Evolutionary conservation across 1,140 invertebrate genomes (phyloP).

Genomic region (Popillia japonica): DNA sequence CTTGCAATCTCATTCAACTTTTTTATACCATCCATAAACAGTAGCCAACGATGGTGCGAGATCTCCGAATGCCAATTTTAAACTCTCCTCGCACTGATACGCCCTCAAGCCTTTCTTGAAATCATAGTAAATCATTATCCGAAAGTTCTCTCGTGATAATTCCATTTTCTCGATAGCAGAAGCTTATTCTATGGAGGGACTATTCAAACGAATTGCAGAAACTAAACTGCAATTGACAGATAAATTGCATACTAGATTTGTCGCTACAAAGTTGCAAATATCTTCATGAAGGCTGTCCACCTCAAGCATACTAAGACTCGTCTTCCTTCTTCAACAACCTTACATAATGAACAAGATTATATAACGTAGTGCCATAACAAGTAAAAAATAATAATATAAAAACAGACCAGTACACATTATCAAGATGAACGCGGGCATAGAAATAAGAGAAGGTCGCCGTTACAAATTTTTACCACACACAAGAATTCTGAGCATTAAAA

Average conservation of each 20-base stretch:
- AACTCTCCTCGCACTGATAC: too few species aligned
- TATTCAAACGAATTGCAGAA: too few species aligned
- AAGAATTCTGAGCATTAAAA: conserved; percentile 24
- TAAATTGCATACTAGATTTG: background rate
- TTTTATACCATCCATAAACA: too few species aligned
- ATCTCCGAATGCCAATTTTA: too few species aligned
- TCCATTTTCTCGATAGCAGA: too few species aligned
- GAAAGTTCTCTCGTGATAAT: too few species aligned
- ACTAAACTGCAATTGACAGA: too few species aligned
- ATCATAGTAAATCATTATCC: too few species aligned
- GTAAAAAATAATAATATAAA: conserved; percentile 16
- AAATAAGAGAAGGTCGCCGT: conserved; percentile 13
- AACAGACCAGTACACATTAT: conserved; percentile 2
- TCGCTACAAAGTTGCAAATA: background rate
- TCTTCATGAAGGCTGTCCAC: background rate
- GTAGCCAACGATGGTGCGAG: too few species aligned
- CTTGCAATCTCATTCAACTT: too few species aligned
- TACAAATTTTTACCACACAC: conserved; percentile 33
- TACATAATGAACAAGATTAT: conserved; percentile 6
- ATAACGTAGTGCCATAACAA: background rate
- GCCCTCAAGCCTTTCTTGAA: too few species aligned
- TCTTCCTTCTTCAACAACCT: background rate
- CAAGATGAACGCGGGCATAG: conserved; percentile 28
- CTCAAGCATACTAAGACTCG: background rate
- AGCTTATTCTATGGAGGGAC: too few species aligned